These are phyloP conservation scores for Enteromius radiatus DNA, from an alignment of 2,797 vertebrate species.

Conservation along the genomic window DNA sequence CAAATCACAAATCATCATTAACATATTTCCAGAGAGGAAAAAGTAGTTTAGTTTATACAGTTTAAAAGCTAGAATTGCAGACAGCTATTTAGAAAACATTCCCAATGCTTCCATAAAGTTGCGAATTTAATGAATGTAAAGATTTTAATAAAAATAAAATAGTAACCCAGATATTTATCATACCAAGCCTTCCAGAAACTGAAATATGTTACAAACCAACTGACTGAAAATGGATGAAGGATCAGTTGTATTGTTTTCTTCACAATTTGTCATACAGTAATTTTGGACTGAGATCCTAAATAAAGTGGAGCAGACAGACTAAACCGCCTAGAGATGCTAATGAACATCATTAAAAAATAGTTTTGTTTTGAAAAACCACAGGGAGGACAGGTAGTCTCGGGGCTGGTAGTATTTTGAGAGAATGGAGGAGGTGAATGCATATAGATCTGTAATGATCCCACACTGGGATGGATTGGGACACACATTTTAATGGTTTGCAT, in stretches of 20 bases:
- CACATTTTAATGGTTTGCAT: background rate
- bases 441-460: background rate
- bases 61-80: conserved; percentile 1
- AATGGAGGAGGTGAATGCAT: background rate
- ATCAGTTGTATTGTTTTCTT: background rate
- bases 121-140: background rate
- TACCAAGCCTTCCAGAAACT: background rate
- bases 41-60: background rate
- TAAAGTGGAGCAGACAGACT: background rate
- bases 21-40: conserved; percentile 1
- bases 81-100: background rate
- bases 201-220: background rate
- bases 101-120: background rate
- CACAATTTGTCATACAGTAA: background rate
- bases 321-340: background rate
- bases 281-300: background rate
- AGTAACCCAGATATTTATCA: background rate
- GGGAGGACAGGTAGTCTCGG: background rate
- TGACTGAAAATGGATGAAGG: background rate
- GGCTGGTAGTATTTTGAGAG: conserved; percentile 6
- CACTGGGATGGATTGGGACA: background rate
- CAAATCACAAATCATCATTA: background rate
- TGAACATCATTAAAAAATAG: background rate
- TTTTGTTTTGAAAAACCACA: background rate
- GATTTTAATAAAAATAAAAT: background rate